Conservation (phyloP, 2,888 invertebrate species). For the Pandemis heparana region DNA sequence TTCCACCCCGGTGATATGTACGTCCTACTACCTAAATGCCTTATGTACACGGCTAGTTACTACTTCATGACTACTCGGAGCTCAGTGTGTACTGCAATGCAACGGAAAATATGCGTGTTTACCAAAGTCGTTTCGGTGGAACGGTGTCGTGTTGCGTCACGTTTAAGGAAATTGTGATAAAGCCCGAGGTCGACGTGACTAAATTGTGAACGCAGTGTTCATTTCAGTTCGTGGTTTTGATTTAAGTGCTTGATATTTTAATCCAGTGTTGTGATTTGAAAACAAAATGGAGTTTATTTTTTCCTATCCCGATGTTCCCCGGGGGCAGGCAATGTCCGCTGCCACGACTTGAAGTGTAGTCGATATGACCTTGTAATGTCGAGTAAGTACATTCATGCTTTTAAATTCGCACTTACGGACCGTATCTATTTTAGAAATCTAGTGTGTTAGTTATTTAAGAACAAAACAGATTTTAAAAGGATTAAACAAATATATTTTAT, state of each 20-base stretch:
- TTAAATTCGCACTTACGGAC: conserved; percentile 41
- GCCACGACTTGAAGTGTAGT: conserved; percentile 77
- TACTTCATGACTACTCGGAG: conserved; percentile 86
- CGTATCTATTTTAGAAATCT: not conserved
- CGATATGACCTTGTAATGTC: conserved; percentile 82
- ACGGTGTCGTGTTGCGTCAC: conserved; percentile 86
- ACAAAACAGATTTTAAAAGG: not conserved
- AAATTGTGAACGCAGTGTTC: conserved; percentile 75
- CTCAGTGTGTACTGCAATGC: conserved; percentile 86
- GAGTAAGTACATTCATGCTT: conserved; percentile 80
- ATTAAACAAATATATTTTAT: conserved; percentile 26
- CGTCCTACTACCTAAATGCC: conserved; percentile 86
- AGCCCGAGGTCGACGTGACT: conserved; percentile 84
- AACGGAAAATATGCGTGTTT: conserved; percentile 87
- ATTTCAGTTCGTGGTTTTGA: conserved; percentile 63
- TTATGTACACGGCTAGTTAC: conserved; percentile 86
- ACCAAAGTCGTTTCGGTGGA: conserved; percentile 86
- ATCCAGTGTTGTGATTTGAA: conserved; percentile 66
- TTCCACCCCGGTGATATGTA: conserved; percentile 85
- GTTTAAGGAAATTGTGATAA: conserved; percentile 84
- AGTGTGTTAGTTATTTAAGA: not conserved
- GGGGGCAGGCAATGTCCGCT: conserved; percentile 82
- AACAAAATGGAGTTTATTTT: conserved; percentile 70
- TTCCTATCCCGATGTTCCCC: conserved; percentile 75
- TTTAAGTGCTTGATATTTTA: conserved; percentile 59